These are phyloP conservation scores for Australoheros facetus DNA, from an alignment of 2,797 vertebrate genomes.

Conservation along the genomic window DNA sequence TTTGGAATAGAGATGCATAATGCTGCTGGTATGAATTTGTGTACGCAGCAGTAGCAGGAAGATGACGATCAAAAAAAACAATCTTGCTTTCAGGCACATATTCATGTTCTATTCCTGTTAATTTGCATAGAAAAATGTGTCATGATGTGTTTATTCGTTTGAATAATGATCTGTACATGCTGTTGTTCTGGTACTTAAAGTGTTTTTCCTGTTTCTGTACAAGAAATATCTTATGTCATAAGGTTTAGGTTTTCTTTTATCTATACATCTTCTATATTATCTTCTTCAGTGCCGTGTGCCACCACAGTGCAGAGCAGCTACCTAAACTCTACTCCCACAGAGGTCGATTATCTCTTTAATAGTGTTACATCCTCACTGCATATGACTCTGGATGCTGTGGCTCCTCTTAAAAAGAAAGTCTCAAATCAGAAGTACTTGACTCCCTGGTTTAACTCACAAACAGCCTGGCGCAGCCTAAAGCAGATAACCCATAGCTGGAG, in stretches of 20 bases:
- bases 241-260: not conserved
- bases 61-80: constrained; percentile 17
- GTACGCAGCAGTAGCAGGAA: constrained; percentile 18
- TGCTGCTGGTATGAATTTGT: not conserved
- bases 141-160: not conserved
- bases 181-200: not conserved
- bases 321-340: too few relatives aligned
- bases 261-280: not conserved
- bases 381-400: too few relatives aligned
- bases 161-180: not conserved
- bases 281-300: too few relatives aligned
- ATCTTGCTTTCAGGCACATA: constrained; percentile 17
- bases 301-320: too few relatives aligned
- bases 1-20: constrained; percentile 12
- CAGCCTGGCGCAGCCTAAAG: too few relatives aligned
- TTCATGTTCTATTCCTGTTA: not conserved
- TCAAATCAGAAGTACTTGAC: too few relatives aligned
- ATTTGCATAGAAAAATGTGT: constrained; percentile 11
- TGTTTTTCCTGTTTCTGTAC: not conserved
- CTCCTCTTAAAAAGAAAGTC: too few relatives aligned
- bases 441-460: too few relatives aligned
- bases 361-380: too few relatives aligned
- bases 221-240: not conserved
- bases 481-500: too few relatives aligned
- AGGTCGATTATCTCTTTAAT: too few relatives aligned